Evolutionary conservation across 2,888 invertebrate species (phyloP), one percentile per base, ranked within the genome.

Genomic region (Chorisops tibialis): DNA sequence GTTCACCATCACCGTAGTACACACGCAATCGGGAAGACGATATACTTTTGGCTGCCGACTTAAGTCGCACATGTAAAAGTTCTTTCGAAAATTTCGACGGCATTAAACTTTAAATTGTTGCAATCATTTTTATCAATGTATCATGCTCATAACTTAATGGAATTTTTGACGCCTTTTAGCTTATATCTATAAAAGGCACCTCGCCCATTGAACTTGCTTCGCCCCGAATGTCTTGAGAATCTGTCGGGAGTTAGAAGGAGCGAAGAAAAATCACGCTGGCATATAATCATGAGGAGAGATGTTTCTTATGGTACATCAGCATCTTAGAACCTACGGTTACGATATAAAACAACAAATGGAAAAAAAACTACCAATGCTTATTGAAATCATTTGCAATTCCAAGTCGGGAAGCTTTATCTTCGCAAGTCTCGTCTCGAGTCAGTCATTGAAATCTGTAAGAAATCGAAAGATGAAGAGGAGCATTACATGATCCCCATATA

Each of bases 301-400:
- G n/a, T n/a, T n/a, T n/a, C n/a, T n/a, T n/a, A n/a, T n/a, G n/a
- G n/a, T n/a, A n/a, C n/a, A n/a, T n/a, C n/a, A n/a, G n/a, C n/a
- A n/a, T n/a, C n/a, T n/a, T n/a, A n/a, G n/a, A n/a, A n/a, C n/a
- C n/a, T n/a, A n/a, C n/a, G n/a, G n/a, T n/a, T n/a, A n/a, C n/a
- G n/a, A n/a, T n/a, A n/a, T 24, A 50, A 30, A 4, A 49, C 56
- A 49, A 49, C 58, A 49, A 56, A 62, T n/a, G n/a, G n/a, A n/a
- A n/a, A n/a, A 62, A 49, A 62, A 62, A 48, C 41, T 43, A 58
- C 56, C 48, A 47, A 38, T 39, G 38, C 47, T 48, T 35, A 48
- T 54, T 24, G 49, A 62, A 58, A 35, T 62, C 41, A 62, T 62
- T 62, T 62, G 62, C 62, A 62, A 62, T 62, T 62, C 62, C 56